phyloP scores from a whole-genome alignment of 2,888 invertebrate genomes.

The Drosophila meridiana region DNA sequence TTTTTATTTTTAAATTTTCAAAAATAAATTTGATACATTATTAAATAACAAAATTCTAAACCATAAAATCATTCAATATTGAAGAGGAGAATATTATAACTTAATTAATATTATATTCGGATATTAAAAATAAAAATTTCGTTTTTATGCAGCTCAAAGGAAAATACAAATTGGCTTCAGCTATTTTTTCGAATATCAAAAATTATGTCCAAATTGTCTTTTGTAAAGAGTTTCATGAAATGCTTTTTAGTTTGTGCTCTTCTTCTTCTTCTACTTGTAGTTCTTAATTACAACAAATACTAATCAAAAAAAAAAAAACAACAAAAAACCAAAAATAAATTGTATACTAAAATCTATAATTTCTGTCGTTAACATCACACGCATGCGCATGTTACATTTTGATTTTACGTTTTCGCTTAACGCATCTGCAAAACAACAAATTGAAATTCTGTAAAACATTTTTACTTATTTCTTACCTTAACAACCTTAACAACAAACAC shows the following conservation, averaged over 20 bases:
- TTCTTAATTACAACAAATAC: slow-evolving; percentile 66
- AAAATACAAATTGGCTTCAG: slow-evolving; percentile 38
- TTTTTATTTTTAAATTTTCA: too few species aligned
- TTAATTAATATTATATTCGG: not conserved
- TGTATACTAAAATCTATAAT: slow-evolving; percentile 84
- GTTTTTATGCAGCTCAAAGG: slow-evolving; percentile 3
- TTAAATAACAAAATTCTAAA: too few species aligned
- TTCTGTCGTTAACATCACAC: slow-evolving; percentile 85
- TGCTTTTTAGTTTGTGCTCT: slow-evolving; percentile 68
- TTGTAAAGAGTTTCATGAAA: slow-evolving; percentile 29
- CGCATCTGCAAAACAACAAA: slow-evolving; percentile 54
- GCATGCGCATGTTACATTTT: slow-evolving; percentile 84
- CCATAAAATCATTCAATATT: not conserved
- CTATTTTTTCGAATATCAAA: slow-evolving; percentile 8
- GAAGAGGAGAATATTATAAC: too few species aligned
- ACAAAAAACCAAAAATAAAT: slow-evolving; percentile 61
- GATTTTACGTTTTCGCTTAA: slow-evolving; percentile 75
- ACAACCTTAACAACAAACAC: slow-evolving; percentile 25
- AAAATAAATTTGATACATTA: too few species aligned
- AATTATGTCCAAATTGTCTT: slow-evolving; percentile 5
- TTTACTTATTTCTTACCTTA: slow-evolving; percentile 38
- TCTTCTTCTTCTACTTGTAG: slow-evolving; percentile 45
- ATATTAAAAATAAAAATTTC: not conserved
- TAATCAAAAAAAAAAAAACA: slow-evolving; percentile 72
- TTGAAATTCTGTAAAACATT: slow-evolving; percentile 55